phyloP scores from a whole-genome alignment of 2,113 vertebrate genomes.

The Bolborhynchus lineola region DNA sequence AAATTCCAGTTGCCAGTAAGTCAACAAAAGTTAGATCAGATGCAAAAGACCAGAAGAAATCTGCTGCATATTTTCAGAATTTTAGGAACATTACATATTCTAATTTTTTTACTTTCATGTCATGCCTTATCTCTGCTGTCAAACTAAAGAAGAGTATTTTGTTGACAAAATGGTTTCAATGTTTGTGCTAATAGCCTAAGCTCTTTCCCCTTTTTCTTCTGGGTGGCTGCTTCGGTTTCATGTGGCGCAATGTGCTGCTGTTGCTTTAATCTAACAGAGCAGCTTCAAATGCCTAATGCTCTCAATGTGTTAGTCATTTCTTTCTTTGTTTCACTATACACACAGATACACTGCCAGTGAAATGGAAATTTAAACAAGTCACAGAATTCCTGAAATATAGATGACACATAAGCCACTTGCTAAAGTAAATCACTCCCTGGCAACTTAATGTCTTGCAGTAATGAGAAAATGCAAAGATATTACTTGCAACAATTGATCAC shows the following conservation, averaged over 20 bases:
- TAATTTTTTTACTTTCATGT: slow-evolving; percentile 57
- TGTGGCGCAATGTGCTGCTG: not conserved
- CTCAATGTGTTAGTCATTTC: not conserved
- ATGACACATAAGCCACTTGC: slow-evolving; percentile 61
- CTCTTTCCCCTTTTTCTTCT: slow-evolving; percentile 7
- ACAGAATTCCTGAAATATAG: slow-evolving; percentile 51
- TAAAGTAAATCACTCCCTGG: slow-evolving; percentile 67
- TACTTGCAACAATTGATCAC: slow-evolving; percentile 66
- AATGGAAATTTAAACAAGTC: slow-evolving; percentile 69
- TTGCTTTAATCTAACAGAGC: slow-evolving; percentile 30
- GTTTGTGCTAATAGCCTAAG: not conserved
- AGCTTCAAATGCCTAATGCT: slow-evolving; percentile 11
- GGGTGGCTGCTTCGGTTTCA: slow-evolving; percentile 22
- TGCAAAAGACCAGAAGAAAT: not conserved
- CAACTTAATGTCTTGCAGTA: slow-evolving; percentile 71
- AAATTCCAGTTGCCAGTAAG: not conserved
- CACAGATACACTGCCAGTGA: slow-evolving; percentile 17
- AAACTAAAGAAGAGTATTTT: slow-evolving; percentile 41
- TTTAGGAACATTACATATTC: not conserved
- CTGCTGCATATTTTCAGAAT: not conserved
- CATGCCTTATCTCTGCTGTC: slow-evolving; percentile 43
- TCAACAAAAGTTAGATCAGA: not conserved
- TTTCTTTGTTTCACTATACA: slow-evolving; percentile 40
- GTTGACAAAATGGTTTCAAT: slow-evolving; percentile 62
- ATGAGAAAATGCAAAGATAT: slow-evolving; percentile 75